Conservation (phyloP, 2,113 vertebrate genomes). For the Pelodiscus sinensis region DNA sequence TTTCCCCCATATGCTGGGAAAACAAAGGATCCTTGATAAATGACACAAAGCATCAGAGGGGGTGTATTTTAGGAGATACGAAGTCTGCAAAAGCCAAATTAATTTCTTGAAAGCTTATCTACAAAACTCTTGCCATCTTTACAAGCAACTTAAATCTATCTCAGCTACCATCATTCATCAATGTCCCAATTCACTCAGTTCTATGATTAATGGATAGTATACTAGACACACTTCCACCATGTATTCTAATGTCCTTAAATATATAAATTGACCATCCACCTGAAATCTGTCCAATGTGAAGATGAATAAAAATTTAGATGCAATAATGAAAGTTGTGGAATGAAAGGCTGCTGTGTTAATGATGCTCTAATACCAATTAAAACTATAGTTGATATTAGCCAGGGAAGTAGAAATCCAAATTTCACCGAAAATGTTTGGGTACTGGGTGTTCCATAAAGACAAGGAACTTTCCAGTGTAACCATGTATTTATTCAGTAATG, state of each 20-base stretch:
- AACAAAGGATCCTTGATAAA: not conserved
- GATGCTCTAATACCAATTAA: not conserved
- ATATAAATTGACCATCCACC: not conserved
- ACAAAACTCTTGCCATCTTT: not conserved
- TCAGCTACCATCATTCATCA: not conserved
- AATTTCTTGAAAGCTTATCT: not conserved
- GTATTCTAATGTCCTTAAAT: not conserved
- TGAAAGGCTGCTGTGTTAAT: not conserved
- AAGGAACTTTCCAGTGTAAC: not conserved
- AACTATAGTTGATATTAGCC: not conserved
- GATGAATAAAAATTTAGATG: not conserved
- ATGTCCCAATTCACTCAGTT: not conserved
- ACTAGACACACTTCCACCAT: no score
- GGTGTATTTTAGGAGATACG: not conserved
- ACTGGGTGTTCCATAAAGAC: not conserved
- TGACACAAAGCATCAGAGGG: not conserved
- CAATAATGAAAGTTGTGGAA: not conserved
- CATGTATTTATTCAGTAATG: not conserved
- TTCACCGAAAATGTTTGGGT: not conserved
- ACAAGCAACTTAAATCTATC: not conserved
- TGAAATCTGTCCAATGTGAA: not conserved
- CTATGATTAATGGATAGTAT: not conserved
- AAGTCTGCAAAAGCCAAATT: not conserved
- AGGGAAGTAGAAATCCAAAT: not conserved
- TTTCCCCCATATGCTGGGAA: not conserved